A percentile compares a stretch with the other conserved stretches of the same genome.
phyloP scores from a whole-genome alignment of 2,888 invertebrate genomes.

The Lasioglossum zephyrum region DNA sequence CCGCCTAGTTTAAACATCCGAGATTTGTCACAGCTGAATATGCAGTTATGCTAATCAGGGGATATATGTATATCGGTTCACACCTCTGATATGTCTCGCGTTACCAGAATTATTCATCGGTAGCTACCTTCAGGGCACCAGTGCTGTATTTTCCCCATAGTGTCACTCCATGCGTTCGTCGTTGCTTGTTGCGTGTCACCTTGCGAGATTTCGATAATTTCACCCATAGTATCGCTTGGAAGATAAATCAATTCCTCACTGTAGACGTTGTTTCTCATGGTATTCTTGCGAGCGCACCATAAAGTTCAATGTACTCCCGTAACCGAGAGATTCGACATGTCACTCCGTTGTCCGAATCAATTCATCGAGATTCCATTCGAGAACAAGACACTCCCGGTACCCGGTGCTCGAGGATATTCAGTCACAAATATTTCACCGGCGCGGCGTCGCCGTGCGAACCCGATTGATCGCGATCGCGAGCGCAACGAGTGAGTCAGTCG shows the following conservation, averaged over 20 bases:
- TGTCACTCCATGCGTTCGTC: slow-evolving; percentile 77
- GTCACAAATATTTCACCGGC: slow-evolving; percentile 36
- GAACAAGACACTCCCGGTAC: slow-evolving; percentile 25
- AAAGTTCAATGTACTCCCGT: slow-evolving; percentile 19
- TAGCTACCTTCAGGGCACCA: slow-evolving; percentile 82
- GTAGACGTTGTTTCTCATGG: slow-evolving; percentile 9
- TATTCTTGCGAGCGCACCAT: not conserved
- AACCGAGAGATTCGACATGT: slow-evolving; percentile 10
- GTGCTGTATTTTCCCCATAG: slow-evolving; percentile 82
- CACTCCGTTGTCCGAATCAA: slow-evolving; percentile 18
- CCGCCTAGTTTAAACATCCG: not conserved
- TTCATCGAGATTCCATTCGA: not conserved
- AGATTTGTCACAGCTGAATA: not conserved
- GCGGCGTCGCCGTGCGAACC: slow-evolving; percentile 22
- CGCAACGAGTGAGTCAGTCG: slow-evolving; percentile 34
- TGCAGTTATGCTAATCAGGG: not conserved
- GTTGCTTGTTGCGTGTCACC: slow-evolving; percentile 46
- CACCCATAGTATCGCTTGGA: slow-evolving; percentile 42
- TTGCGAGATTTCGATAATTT: slow-evolving; percentile 59
- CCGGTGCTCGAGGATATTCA: slow-evolving; percentile 11
- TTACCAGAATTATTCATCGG: slow-evolving; percentile 39
- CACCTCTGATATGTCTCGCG: not conserved
- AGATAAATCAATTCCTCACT: too few relatives aligned
- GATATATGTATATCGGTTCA: not conserved
- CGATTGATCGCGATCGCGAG: slow-evolving; percentile 43